phyloP scores from a whole-genome alignment of 2,113 vertebrate species.

The Copsychus sechellarum region DNA sequence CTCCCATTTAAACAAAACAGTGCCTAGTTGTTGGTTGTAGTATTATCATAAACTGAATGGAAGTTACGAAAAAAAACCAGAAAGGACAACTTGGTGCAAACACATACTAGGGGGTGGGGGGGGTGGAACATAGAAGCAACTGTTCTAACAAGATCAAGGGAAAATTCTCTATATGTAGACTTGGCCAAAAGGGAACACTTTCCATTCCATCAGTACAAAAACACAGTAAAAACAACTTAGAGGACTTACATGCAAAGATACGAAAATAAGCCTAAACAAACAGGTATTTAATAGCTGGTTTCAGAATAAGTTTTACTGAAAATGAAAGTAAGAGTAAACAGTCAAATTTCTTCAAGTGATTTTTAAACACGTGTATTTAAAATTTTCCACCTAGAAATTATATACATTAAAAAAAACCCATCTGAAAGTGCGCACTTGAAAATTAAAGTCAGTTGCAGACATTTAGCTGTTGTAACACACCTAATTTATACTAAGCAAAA shows the following conservation, averaged over 20 bases:
- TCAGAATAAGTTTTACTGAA: background rate
- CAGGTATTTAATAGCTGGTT: background rate
- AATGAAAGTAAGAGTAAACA: background rate
- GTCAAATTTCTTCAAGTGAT: background rate
- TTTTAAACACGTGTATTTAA: background rate
- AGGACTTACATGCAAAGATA: background rate
- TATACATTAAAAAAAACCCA: background rate
- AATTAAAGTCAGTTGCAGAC: background rate
- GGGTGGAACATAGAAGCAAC: background rate
- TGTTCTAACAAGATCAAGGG: background rate
- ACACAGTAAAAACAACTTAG: background rate
- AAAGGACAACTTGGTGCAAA: background rate
- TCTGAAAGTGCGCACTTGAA: background rate
- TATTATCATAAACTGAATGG: background rate
- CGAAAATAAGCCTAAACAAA: conserved; percentile 8
- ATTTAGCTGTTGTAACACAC: background rate
- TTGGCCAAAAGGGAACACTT: conserved; percentile 16
- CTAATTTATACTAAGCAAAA: background rate
- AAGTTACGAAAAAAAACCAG: background rate
- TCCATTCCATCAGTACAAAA: conserved; percentile 15
- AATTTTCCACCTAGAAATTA: background rate
- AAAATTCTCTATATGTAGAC: background rate
- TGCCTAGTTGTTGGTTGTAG: background rate
- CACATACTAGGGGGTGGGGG: background rate
- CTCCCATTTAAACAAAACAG: background rate